Evolutionary conservation across 2,797 vertebrate species (phyloP).

Genomic region (Champsocephalus esox): DNA sequence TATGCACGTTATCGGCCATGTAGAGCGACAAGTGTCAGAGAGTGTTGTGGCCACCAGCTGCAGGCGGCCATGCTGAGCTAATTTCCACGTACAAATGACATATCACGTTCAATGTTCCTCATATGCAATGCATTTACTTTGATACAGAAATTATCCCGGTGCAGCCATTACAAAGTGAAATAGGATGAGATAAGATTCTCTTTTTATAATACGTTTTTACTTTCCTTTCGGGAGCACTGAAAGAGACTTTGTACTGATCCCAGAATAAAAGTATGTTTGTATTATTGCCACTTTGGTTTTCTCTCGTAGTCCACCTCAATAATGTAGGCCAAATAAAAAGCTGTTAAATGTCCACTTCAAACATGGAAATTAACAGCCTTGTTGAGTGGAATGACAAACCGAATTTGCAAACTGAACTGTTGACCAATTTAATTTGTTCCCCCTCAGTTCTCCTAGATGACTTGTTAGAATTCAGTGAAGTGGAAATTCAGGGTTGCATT

Average conservation of each 20-base stretch:
- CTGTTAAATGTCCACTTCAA: constrained; percentile 14
- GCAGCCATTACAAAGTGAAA: constrained; percentile 37
- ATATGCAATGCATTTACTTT: constrained; percentile 50
- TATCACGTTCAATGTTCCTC: constrained; percentile 38
- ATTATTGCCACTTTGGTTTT: constrained; percentile 18
- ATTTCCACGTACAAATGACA: constrained; percentile 49
- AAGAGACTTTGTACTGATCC: constrained; percentile 42
- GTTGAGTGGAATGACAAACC: neutral
- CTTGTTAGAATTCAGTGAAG: constrained; percentile 10
- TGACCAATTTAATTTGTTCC: neutral
- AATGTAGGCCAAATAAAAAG: neutral
- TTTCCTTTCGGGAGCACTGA: constrained; percentile 37
- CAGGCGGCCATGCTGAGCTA: constrained; percentile 47
- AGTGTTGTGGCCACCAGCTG: constrained; percentile 56
- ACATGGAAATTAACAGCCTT: constrained; percentile 8
- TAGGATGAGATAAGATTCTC: constrained; percentile 49
- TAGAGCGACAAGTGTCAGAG: constrained; percentile 69
- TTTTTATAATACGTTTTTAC: constrained; percentile 39
- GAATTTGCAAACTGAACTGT: constrained; percentile 3
- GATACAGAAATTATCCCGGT: constrained; percentile 32
- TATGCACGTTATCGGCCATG: constrained; percentile 41
- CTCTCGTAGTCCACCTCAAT: constrained; percentile 6
- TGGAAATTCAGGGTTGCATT: constrained; percentile 10
- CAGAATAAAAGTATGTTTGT: constrained; percentile 18
- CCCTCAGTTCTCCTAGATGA: constrained; percentile 18